These are phyloP conservation scores for Lingula anatina DNA, from an alignment of 2,888 invertebrate species.

Conservation along the genomic window DNA sequence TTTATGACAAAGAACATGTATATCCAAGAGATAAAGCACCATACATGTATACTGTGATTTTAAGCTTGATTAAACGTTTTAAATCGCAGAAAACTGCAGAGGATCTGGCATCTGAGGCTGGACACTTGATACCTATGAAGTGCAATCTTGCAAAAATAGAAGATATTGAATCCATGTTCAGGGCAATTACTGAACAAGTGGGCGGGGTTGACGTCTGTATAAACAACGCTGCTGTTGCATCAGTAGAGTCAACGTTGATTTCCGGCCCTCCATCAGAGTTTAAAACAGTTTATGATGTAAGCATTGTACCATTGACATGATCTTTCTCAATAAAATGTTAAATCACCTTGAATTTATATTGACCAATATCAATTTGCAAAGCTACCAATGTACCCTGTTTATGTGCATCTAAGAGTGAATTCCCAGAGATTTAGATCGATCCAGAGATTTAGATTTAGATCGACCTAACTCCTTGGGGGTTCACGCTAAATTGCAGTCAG, in stretches of 20 bases:
- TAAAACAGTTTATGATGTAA: conserved; percentile 25
- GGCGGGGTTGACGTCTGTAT: conserved; percentile 60
- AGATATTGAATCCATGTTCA: conserved; percentile 57
- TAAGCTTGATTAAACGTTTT: too few species aligned
- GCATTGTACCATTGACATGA: too few species aligned
- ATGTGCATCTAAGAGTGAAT: background rate
- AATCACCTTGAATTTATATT: too few species aligned
- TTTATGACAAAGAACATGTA: too few species aligned
- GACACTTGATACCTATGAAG: conserved; percentile 14
- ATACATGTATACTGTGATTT: too few species aligned
- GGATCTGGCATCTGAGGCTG: conserved; percentile 8
- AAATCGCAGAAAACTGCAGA: conserved; percentile 8
- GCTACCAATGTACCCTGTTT: background rate
- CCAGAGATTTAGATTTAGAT: too few species aligned
- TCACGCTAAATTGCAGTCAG: too few species aligned
- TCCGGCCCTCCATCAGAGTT: conserved; percentile 17
- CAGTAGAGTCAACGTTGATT: conserved; percentile 43
- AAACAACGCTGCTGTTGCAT: conserved; percentile 58
- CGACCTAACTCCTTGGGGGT: too few species aligned
- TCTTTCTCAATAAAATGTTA: too few species aligned
- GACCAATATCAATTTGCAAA: too few species aligned
- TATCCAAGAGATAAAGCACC: too few species aligned
- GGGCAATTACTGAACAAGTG: conserved; percentile 50
- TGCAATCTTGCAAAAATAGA: conserved; percentile 58
- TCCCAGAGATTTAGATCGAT: too few species aligned